A percentile compares a stretch with the other conserved stretches of the same genome.
These are phyloP conservation scores for Hephaestus fuliginosus DNA, from an alignment of 2,797 vertebrate genomes.

Conservation along the genomic window DNA sequence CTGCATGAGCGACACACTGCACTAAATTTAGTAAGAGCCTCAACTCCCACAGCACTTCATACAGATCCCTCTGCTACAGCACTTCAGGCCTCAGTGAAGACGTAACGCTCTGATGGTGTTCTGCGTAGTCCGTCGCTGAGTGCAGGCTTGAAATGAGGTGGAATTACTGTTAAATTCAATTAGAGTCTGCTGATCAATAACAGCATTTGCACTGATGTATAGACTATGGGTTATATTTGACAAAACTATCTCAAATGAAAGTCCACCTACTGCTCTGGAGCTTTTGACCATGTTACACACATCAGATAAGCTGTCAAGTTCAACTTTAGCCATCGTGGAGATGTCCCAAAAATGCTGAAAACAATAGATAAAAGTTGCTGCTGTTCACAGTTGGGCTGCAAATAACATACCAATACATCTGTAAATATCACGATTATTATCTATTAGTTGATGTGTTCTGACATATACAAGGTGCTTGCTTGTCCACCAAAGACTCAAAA, in stretches of 20 bases:
- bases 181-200: neutral
- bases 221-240: neutral
- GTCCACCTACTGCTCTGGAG: neutral
- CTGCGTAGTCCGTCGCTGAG: neutral
- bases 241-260: neutral
- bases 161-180: constrained; percentile 1
- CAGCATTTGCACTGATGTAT: neutral
- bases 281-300: neutral
- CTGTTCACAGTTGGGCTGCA: neutral
- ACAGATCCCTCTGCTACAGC: constrained; percentile 3
- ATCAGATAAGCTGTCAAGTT: neutral
- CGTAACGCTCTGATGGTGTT: neutral
- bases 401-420: no score
- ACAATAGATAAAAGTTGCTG: neutral
- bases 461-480: neutral
- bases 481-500: neutral
- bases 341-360: neutral
- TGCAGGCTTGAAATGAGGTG: neutral
- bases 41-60: constrained; percentile 31
- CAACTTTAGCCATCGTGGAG: neutral
- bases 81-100: neutral
- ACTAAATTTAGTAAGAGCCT: constrained; percentile 37
- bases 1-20: constrained; percentile 23
- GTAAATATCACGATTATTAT: no score
- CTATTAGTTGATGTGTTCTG: neutral